Percentiles rank a stretch among this genome's conserved stretches.
phyloP scores from a whole-genome alignment of 2,113 vertebrate genomes.

The Toxotes chatareus region DNA sequence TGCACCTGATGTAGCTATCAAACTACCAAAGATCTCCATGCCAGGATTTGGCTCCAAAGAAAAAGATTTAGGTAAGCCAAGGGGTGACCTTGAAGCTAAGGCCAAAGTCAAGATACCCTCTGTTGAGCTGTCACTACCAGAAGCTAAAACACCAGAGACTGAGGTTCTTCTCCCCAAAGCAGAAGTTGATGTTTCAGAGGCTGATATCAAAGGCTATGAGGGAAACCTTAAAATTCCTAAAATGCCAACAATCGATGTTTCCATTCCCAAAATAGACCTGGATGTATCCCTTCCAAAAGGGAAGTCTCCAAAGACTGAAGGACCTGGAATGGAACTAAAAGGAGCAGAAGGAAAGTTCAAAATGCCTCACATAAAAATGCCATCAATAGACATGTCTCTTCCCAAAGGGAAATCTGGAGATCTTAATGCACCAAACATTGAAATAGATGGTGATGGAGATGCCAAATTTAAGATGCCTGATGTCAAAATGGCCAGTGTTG shows the following conservation, averaged over 20 bases:
- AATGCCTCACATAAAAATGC: background rate
- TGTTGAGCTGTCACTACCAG: slow-evolving; percentile 80
- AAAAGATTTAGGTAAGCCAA: slow-evolving; percentile 51
- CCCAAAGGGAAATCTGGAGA: slow-evolving; percentile 63
- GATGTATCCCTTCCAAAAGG: slow-evolving; percentile 76
- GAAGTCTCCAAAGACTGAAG: slow-evolving; percentile 55
- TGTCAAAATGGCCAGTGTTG: slow-evolving; percentile 71
- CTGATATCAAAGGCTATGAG: slow-evolving; percentile 80
- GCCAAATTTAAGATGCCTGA: slow-evolving; percentile 72
- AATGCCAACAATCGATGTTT: slow-evolving; percentile 79
- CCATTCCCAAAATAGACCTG: slow-evolving; percentile 85
- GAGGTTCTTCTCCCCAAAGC: slow-evolving; percentile 74
- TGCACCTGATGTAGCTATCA: slow-evolving; percentile 66
- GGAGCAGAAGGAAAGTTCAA: slow-evolving; percentile 61
- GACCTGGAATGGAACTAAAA: slow-evolving; percentile 55
- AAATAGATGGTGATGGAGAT: slow-evolving; percentile 40
- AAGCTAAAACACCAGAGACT: slow-evolving; percentile 67
- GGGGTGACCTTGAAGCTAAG: slow-evolving; percentile 63
- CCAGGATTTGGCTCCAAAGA: slow-evolving; percentile 77
- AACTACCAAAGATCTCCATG: slow-evolving; percentile 83
- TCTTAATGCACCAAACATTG: slow-evolving; percentile 40
- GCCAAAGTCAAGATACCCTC: slow-evolving; percentile 83
- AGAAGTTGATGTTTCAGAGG: slow-evolving; percentile 76
- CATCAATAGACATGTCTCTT: slow-evolving; percentile 29
- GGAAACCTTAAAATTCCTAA: slow-evolving; percentile 81